Evolutionary conservation across 2,113 vertebrate genomes (phyloP).

Genomic region (Benitochromis conjunctus): DNA sequence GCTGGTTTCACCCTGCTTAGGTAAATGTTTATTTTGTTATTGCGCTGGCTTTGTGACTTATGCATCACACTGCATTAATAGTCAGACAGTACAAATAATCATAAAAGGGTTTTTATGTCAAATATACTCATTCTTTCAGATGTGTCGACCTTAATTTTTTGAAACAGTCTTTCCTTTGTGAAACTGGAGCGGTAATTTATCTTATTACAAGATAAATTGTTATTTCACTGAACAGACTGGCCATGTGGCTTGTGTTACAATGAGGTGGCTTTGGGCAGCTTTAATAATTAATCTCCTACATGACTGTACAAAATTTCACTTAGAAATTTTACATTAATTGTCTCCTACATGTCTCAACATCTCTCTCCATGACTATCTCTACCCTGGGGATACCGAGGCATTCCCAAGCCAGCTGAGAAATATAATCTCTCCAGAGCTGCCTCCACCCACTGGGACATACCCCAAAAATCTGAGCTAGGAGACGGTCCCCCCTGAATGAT

Average conservation of each 20-base stretch:
- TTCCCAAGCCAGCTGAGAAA: neutral
- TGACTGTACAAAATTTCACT: neutral
- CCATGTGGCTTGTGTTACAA: neutral
- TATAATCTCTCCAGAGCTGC: neutral
- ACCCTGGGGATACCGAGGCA: neutral
- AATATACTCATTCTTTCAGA: accelerated
- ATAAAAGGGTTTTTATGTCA: accelerated
- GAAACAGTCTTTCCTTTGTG: neutral
- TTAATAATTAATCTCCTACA: neutral
- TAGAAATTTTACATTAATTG: neutral
- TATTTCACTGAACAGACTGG: neutral
- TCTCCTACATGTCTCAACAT: neutral
- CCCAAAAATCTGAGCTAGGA: neutral
- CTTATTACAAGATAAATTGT: neutral
- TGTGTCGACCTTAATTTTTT: neutral
- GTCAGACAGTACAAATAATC: neutral
- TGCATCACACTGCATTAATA: neutral
- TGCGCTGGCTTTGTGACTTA: neutral
- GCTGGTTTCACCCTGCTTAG: neutral
- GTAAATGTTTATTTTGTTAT: neutral
- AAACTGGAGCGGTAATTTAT: neutral
- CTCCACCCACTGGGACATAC: accelerated
- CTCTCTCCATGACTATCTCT: neutral
- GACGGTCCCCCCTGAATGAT: accelerated
- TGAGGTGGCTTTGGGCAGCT: neutral